Percentiles rank a stretch among this genome's conserved stretches.
phyloP scores from a whole-genome alignment of 2,113 vertebrate species.

The Ancistrus triradiatus region DNA sequence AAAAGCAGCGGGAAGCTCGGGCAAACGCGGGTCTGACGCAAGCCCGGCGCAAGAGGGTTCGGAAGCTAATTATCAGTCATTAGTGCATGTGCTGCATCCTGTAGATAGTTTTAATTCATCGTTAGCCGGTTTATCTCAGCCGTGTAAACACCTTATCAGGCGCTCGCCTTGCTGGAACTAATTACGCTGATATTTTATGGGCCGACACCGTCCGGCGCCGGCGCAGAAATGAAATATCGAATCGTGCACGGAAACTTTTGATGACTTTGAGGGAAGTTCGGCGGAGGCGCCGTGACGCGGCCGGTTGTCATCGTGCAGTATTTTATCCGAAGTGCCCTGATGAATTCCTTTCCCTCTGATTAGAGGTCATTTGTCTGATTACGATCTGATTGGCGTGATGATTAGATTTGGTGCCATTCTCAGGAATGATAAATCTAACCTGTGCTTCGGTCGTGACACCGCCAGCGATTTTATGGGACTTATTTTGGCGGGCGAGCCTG shows the following conservation, averaged over 20 bases:
- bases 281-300: neutral
- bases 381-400: conserved; percentile 13
- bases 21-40: neutral
- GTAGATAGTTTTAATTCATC: neutral
- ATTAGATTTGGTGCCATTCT: conserved; percentile 3
- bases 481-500: neutral
- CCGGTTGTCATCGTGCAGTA: neutral
- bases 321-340: conserved; percentile 5
- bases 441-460: neutral
- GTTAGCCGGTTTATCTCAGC: conserved; percentile 22
- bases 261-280: conserved; percentile 15
- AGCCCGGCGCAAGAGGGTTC: neutral
- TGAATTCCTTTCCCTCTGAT: conserved; percentile 11
- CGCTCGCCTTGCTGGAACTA: conserved; percentile 29
- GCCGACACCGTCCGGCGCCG: neutral
- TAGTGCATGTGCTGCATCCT: neutral
- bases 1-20: neutral
- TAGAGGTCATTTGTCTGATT: conserved; percentile 29
- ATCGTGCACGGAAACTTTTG: neutral
- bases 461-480: neutral
- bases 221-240: conserved; percentile 12
- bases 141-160: conserved; percentile 36
- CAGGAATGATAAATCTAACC: conserved; percentile 11
- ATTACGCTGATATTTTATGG: conserved; percentile 28
- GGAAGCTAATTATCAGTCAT: conserved; percentile 11